phyloP scores from a whole-genome alignment of 1,140 invertebrate species.

The Drosophila kepulauana region DNA sequence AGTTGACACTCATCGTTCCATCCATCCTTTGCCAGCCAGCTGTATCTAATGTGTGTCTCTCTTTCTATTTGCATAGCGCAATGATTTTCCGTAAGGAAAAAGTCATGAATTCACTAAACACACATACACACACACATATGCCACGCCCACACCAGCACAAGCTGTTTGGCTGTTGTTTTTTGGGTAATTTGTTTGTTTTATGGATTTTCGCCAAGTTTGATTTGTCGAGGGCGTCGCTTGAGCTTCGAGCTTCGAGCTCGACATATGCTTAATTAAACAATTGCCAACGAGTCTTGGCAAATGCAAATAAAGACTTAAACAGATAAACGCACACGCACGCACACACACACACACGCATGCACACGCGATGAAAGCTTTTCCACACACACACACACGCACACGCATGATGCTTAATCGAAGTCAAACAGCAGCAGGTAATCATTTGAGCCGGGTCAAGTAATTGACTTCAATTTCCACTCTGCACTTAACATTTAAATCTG shows the following conservation, averaged over 20 bases:
- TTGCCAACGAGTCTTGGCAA: conserved; percentile 34
- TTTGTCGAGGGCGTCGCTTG: conserved; percentile 45
- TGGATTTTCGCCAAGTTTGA: conserved; percentile 62
- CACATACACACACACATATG: conserved; percentile 12
- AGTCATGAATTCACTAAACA: conserved; percentile 24
- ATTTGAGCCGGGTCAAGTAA: conserved; percentile 20
- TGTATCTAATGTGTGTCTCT: background rate
- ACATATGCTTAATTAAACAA: conserved; percentile 76
- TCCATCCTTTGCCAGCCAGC: background rate
- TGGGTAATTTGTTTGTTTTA: conserved; percentile 78
- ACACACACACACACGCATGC: background rate
- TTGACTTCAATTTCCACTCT: background rate
- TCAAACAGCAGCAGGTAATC: conserved; percentile 23
- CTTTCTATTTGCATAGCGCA: conserved; percentile 49
- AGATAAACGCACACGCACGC: conserved; percentile 33
- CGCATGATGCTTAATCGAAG: conserved; percentile 6
- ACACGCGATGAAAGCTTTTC: background rate
- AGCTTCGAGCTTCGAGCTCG: conserved; percentile 17
- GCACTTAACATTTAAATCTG: background rate
- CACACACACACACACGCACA: background rate
- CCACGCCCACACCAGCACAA: conserved; percentile 47
- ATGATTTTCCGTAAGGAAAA: conserved; percentile 40
- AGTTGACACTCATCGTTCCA: conserved; percentile 26
- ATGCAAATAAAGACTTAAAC: conserved; percentile 40
- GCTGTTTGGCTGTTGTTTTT: conserved; percentile 55